Percentiles rank a stretch among this genome's conserved stretches.
These are phyloP conservation scores for Nyctereutes procyonoides DNA, from an alignment of 2,113 vertebrate species.

Conservation along the genomic window DNA sequence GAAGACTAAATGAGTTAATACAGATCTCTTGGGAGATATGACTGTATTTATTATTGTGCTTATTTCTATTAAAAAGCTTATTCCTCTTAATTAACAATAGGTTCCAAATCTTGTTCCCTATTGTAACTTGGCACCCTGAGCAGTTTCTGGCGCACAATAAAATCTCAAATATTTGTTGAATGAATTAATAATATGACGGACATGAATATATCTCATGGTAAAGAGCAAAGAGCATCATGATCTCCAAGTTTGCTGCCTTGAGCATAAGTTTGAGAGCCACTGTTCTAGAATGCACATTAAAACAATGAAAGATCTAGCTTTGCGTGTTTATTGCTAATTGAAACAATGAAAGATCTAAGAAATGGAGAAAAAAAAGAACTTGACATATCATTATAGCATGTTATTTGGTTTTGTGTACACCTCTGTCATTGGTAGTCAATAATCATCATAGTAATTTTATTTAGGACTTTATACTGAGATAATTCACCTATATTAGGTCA, in stretches of 20 bases:
- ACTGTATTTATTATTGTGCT: not conserved
- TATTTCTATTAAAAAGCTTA: not conserved
- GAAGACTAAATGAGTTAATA: not conserved
- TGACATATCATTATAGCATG: not conserved
- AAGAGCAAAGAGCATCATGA: not conserved
- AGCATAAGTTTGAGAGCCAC: not conserved
- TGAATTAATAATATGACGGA: not conserved
- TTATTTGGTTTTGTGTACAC: not conserved
- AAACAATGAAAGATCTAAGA: conserved; percentile 22
- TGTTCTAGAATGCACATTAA: not conserved
- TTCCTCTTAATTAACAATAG: not conserved
- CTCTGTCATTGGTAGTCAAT: not conserved
- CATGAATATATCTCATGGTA: not conserved
- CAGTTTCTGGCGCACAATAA: not conserved
- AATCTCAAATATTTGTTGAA: not conserved
- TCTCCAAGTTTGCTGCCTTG: not conserved
- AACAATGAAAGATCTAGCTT: not conserved
- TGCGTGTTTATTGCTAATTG: not conserved
- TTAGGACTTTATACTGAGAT: not conserved
- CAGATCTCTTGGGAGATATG: not conserved
- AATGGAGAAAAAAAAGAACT: not conserved
- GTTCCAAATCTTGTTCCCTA: not conserved
- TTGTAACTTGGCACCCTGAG: not conserved
- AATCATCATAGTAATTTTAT: conserved; percentile 3
- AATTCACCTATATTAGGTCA: not conserved